Evolutionary conservation across 1,140 invertebrate species (phyloP), one percentile per base, ranked within the genome.

Genomic region (Aethina tumida): DNA sequence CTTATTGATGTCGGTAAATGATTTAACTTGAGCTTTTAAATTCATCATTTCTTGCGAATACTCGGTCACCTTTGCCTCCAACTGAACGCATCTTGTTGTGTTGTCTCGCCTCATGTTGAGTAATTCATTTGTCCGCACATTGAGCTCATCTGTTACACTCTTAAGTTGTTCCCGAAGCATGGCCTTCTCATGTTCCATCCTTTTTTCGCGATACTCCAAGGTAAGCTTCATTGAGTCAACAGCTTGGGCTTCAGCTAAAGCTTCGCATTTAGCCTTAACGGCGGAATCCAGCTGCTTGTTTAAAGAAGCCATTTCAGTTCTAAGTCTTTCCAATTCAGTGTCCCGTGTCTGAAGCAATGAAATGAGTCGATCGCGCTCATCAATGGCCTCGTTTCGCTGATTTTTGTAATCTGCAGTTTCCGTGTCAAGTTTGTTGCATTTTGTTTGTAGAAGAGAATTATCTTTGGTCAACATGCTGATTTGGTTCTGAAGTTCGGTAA

Each of bases 181-280:
- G 7, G 66, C 61, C 43, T 74, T 73, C 62, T 93, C 87, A 60
- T 85, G 79, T 47, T 89, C 81, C 27, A 91, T 64, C n/a, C 81
- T 67, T 53, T 82, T 82, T 63, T 90, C 84, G 61, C 81, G 81
- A 54, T 77, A 81, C 43, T 90, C 76, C 14, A 88, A 58, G 6
- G 77, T 73, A 14, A 87, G 65, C 63, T 90, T 81, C 51, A 79
- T 77, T 45, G 79, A 81, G 46, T 80, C 71, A 12, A 88, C 66
- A 66, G 91, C 88, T 64, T 90, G 84, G 32, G 79, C 12, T 30
- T 81, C 72, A 10, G 77, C 73, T 15, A 92, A 57, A 4, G 85
- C 84, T 65, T 87, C 81, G 66, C 82, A 89, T 66, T 92, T 92
- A 3, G 79, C 71, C 43, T 73, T 65, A 38, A 84, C 72, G 21